phyloP scores from a whole-genome alignment of 1,140 invertebrate species.

The Platyura marginata region DNA sequence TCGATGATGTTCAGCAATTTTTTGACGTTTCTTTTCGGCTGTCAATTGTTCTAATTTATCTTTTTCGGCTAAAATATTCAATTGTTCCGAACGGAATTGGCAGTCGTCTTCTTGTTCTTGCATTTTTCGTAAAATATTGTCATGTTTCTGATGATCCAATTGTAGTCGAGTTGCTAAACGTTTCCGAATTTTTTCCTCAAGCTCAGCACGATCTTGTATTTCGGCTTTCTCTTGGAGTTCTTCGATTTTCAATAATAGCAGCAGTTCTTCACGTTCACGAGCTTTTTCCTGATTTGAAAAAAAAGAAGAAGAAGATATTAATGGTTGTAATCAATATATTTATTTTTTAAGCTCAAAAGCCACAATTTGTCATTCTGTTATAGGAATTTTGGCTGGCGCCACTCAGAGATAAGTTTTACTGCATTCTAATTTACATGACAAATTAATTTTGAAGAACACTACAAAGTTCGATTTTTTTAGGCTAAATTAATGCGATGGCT shows the following conservation, averaged over 20 bases:
- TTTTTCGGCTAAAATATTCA: slow-evolving; percentile 5
- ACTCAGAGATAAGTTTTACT: too few relatives aligned
- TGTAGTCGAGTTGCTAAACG: not conserved
- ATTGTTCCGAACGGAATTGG: slow-evolving; percentile 4
- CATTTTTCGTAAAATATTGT: not conserved
- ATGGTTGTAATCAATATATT: too few relatives aligned
- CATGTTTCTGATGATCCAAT: slow-evolving; percentile 1
- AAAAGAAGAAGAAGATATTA: not conserved
- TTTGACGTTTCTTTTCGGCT: slow-evolving; percentile 6
- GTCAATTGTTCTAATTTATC: slow-evolving; percentile 7
- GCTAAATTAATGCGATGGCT: not conserved
- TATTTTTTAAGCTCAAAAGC: too few relatives aligned
- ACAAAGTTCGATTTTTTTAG: not conserved
- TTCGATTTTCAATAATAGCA: not conserved
- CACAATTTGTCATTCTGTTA: too few relatives aligned
- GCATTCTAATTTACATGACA: too few relatives aligned
- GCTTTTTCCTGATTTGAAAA: not conserved
- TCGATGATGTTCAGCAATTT: slow-evolving; percentile 7
- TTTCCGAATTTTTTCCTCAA: not conserved
- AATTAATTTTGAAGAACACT: too few relatives aligned
- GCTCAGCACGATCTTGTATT: not conserved
- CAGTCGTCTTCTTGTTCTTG: not conserved
- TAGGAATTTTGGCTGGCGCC: too few relatives aligned
- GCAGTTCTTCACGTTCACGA: not conserved
- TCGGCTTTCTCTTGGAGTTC: not conserved